Evolutionary conservation across 1,140 invertebrate genomes (phyloP), one percentile per base, ranked within the genome.

Genomic region (Apis florea): DNA sequence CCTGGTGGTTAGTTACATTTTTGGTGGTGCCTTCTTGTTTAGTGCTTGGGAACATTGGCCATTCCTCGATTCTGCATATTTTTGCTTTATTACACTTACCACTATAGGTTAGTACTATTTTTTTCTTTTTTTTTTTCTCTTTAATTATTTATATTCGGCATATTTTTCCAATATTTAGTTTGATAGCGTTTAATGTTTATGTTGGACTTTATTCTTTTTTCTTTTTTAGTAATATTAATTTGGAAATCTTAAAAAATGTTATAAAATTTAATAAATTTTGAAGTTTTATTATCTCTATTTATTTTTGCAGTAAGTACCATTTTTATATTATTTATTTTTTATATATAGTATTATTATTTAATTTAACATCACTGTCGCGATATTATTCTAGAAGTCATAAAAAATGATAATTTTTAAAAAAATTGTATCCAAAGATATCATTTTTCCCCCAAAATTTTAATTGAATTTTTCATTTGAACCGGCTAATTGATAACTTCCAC

Each of bases 11-110:
- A 96, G 97, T 58, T 98, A 98, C 91, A 98, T 98, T 85, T 95
- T 98, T 64, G 97, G 96, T 0, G 98, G 98, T 4, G 97, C 97
- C 1, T 97, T 96, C 79, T 95, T 98, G 0, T 98, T 99, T 93
- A 95, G 95, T 67, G 94, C 95, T 72, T 96, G 97, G 98, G 98
- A 99, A 93, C 94, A 96, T 58, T 99, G 98, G 98, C 95, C 95
- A 0, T 98, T 97, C 88, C 94, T 98, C 73, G 98, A 99, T 90
- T 97, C 98, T 0, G 97, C 97, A 1, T 99, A 99, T 92, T 99
- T 99, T 93, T 99, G 98, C 92, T 99, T 99, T 93, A 98, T 99
- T 80, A 99, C 98, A 0, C 94, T 99, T 58, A 98, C 98, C 1
- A 99, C 98, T 0, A 99, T 99, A 75, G 98, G 95, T 94, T 17